A percentile compares a stretch with the other conserved stretches of the same genome.
Evolutionary conservation across 2,113 vertebrate genomes (phyloP).

Genomic region (Nannospalax galili): DNA sequence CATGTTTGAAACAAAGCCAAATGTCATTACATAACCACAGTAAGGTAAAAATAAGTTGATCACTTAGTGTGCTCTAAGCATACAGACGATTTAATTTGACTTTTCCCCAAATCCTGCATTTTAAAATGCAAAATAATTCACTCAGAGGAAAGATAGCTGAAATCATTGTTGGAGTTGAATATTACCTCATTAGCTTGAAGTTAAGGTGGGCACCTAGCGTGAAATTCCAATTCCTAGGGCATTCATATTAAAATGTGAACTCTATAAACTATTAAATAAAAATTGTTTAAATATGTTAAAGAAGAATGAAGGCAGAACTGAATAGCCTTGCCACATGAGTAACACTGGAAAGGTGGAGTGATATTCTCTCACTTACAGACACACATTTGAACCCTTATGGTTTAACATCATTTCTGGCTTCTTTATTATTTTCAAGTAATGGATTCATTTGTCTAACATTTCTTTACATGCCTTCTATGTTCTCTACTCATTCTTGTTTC

Average conservation of each 20-base stretch:
- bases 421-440: conserved; percentile 7
- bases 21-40: background rate
- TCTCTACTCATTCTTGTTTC: background rate
- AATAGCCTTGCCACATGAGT: background rate
- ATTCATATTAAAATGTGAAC: conserved; percentile 55
- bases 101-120: background rate
- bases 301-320: background rate
- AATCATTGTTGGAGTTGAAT: conserved; percentile 24
- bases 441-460: background rate
- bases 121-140: conserved; percentile 47
- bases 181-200: conserved; percentile 46
- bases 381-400: background rate
- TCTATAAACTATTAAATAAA: conserved; percentile 33
- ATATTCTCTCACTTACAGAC: background rate
- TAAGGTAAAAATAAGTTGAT: background rate
- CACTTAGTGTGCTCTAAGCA: too few relatives aligned
- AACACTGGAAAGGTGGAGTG: conserved; percentile 2
- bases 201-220: background rate
- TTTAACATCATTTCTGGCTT: background rate
- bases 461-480: background rate
- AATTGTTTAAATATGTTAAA: conserved; percentile 50
- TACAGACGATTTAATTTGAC: background rate
- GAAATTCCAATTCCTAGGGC: conserved; percentile 52
- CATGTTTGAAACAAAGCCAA: background rate
- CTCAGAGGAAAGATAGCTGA: conserved; percentile 20